Base-by-base conservation (phyloP, 2,888 invertebrate genomes). In the Eremobia ochroleuca region DNA sequence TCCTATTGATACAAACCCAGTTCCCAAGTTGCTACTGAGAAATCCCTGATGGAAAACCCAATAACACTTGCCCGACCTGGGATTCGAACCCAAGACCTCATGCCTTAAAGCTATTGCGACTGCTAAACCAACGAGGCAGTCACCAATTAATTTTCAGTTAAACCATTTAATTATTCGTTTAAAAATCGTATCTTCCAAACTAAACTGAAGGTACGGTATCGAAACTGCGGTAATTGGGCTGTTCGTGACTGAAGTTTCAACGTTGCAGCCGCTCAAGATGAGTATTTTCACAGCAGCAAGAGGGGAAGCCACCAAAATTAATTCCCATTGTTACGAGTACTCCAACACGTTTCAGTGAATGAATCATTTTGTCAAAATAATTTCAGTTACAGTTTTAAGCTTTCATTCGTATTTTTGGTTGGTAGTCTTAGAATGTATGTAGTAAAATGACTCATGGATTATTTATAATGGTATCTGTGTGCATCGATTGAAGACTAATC, bases 281-380 rank as follows among this genome's bases (percentile, higher is more conserved):
- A 79, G 74, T 73, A 83, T 79, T 85, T 83, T 66, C 74, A 43
- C 28, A 80, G 55, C 55, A 75, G 52, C 66, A 13, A 70, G 71
- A 76, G 69, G 66, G 58, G 62, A 85, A 69, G 72, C 76, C 66
- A 70, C 73, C 67, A 64, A 79, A 86, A 84, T 83, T 79, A 83
- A 86, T 86, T 73, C 52, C 58, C 70, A 73, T 86, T 84, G 79
- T 84, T 79, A 61, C n/a, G n/a, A n/a, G n/a, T n/a, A n/a, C 68
- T 65, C 28, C 67, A 76, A 76, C 79, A 85, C 58, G 59, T 76
- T 69, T 78, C 78, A 15, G 21, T 31, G 49, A 75, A 74, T 81
- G 28, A 82, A 84, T 58, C 31, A 72, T 78, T 77, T 76, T 78
- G 64, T 71, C 83, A 73, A 82, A 78, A 76, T 73, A 82, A 46